Conservation (phyloP, 2,113 vertebrate species). For the Gnathonemus echidnorhynchus region DNA sequence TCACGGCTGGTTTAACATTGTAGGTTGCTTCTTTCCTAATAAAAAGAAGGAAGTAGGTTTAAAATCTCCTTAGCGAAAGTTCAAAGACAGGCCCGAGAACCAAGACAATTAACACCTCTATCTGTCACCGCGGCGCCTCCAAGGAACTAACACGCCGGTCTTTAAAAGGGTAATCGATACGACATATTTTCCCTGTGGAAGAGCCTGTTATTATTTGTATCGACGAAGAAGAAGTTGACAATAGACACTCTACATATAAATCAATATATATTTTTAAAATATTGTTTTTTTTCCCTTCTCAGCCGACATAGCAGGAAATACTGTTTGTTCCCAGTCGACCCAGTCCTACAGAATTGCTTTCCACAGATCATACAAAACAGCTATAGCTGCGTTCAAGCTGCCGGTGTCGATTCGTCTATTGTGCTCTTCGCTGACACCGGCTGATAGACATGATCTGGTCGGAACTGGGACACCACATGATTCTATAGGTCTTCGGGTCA, state of each 20-base stretch:
- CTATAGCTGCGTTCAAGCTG: neutral
- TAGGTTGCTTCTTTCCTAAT: neutral
- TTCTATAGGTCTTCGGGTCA: neutral
- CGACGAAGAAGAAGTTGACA: neutral
- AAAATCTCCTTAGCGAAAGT: neutral
- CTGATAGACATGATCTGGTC: neutral
- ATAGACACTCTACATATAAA: neutral
- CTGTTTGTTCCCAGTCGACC: neutral
- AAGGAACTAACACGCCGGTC: neutral
- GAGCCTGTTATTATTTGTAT: neutral
- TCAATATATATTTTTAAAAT: neutral
- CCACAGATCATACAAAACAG: neutral
- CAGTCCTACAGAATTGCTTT: neutral
- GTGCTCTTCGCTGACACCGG: neutral
- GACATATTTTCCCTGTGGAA: neutral
- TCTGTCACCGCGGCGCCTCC: neutral
- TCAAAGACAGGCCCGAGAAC: neutral
- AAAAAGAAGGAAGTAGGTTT: neutral
- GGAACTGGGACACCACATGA: neutral
- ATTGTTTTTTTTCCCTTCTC: neutral
- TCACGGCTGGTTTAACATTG: neutral
- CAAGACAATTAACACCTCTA: neutral
- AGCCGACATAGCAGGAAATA: neutral
- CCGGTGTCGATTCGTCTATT: neutral
- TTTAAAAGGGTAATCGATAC: neutral